Evolutionary conservation across 2,113 vertebrate species (phyloP).

Genomic region (Myodes glareolus): DNA sequence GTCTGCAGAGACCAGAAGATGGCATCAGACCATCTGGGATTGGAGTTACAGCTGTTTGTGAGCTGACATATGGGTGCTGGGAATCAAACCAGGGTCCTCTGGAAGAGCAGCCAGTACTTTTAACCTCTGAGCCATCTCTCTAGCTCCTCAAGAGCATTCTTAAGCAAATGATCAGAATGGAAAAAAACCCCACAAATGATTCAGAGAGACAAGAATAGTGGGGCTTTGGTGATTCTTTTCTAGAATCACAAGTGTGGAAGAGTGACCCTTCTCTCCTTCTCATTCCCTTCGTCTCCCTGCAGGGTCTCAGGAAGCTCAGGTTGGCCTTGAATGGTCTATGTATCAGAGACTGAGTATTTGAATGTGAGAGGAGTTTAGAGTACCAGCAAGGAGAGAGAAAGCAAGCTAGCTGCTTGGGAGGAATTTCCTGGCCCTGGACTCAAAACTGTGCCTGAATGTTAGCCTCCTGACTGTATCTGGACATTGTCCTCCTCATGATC

Average conservation of each 20-base stretch:
- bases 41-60: background rate
- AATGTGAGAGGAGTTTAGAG: background rate
- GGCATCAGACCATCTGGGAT: background rate
- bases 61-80: background rate
- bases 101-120: background rate
- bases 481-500: background rate
- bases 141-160: background rate
- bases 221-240: background rate
- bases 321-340: background rate
- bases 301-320: background rate
- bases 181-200: slow-evolving; percentile 3
- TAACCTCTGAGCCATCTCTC: background rate
- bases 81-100: background rate
- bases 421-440: background rate
- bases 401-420: background rate
- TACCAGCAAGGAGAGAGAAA: background rate
- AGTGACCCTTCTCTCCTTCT: background rate
- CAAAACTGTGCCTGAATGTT: background rate
- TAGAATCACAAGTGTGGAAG: background rate
- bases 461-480: background rate
- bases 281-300: background rate
- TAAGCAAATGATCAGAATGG: background rate
- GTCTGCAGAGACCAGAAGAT: background rate
- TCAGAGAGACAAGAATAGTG: background rate
- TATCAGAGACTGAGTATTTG: background rate